Base-by-base conservation (phyloP, 2,797 vertebrate genomes). In the Glyptemys insculpta region DNA sequence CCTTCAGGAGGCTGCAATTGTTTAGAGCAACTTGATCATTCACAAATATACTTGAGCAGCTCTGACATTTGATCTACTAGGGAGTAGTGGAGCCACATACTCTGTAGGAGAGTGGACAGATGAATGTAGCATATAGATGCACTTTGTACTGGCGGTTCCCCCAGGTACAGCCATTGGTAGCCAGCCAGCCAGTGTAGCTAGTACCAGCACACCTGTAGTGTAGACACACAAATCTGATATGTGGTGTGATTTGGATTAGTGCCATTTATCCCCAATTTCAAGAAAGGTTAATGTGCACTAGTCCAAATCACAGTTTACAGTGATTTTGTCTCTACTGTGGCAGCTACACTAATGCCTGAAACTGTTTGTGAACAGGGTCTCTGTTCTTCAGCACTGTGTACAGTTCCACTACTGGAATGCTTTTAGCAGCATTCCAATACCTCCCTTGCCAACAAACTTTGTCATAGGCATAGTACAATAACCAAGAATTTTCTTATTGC, bases 141-240 rank as follows among this genome's bases (percentile, higher is more conserved):
- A 12, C 10, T 87, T 94, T 80, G 79, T 68, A 83, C 11, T 79
- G 53, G 41, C 0, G 79, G n/a, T 29, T 91, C 65, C 76, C 50
- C 4, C 25, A 52, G 27, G 1, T 86, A 12, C 85, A 87, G 49
- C 3, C 50, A 7, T 1, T 31, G 47, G 50, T 83, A 82, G 8
- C 65, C 59, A 84, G 16, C n/a, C 53, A 78, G 31, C 21, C 8
- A 59, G 7, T 72, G 34, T 53, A 87, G 82, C 21, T 41, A 34
- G 0, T 8, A 27, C 56, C 50, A 37, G 52, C 16, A 3, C 89
- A 23, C 16, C 84, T 89, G 59, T 86, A 12, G 6, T 47, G 34
- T n/a, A n/a, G 12, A 4, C 89, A 50, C 31, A 18, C n/a, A 85
- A 49, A 92, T 85, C 41, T 94, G 27, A 31, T 94, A 53, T 78